Evolutionary conservation across 2,888 invertebrate genomes (phyloP).

Genomic region (Neria commutata): DNA sequence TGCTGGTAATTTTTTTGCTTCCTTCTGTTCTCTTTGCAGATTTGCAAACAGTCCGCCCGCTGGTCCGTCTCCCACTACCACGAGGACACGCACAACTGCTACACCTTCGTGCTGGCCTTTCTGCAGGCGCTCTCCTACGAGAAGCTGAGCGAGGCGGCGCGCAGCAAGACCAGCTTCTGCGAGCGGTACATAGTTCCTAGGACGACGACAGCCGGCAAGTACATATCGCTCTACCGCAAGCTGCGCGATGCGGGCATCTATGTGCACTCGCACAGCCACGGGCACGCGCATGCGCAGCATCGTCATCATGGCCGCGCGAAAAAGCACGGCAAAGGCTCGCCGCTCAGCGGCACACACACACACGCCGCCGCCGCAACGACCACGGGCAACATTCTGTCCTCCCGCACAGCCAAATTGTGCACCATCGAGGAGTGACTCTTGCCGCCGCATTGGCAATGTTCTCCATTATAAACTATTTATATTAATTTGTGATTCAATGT

Average conservation of each 20-base stretch:
- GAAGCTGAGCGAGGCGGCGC: slow-evolving; percentile 72
- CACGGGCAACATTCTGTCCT: background rate
- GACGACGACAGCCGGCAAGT: slow-evolving; percentile 83
- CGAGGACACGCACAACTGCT: slow-evolving; percentile 82
- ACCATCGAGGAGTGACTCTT: slow-evolving; percentile 50
- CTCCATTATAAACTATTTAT: no score
- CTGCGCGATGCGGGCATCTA: slow-evolving; percentile 66
- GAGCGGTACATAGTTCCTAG: slow-evolving; percentile 81
- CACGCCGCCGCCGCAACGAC: background rate
- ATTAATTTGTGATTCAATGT: no score
- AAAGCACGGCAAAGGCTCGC: slow-evolving; percentile 7
- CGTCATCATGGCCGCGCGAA: background rate
- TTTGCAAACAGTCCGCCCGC: slow-evolving; percentile 51
- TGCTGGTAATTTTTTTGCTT: background rate
- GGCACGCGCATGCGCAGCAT: slow-evolving; percentile 17
- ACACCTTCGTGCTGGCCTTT: slow-evolving; percentile 83
- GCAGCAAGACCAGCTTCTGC: slow-evolving; percentile 73
- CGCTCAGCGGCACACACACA: slow-evolving; percentile 15
- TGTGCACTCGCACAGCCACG: slow-evolving; percentile 59
- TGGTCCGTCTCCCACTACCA: slow-evolving; percentile 77
- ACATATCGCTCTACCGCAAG: slow-evolving; percentile 80
- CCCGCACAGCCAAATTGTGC: slow-evolving; percentile 42
- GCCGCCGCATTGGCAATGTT: background rate
- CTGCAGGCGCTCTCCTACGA: slow-evolving; percentile 75
- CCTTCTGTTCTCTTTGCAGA: slow-evolving; percentile 35